Evolutionary conservation across 2,888 invertebrate species (phyloP).

Genomic region (Lottia gigantea): DNA sequence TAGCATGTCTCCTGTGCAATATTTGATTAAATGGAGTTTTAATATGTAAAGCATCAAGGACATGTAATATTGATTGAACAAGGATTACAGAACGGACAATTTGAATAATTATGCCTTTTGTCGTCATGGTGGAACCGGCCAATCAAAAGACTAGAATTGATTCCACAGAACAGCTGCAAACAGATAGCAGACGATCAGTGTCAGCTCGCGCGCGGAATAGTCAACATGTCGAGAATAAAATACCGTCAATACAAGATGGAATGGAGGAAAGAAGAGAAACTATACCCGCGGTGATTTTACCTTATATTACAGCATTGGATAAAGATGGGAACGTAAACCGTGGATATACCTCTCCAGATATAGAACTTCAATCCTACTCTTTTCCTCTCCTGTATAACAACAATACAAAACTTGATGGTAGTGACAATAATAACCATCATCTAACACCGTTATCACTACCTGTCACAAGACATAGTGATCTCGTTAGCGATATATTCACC

Average conservation of each 20-base stretch:
- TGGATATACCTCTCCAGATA: conserved; percentile 63
- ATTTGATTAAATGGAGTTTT: neutral
- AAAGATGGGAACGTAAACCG: conserved; percentile 58
- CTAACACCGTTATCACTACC: neutral
- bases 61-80: conserved; percentile 4
- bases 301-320: conserved; percentile 21
- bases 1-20: no score
- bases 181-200: conserved; percentile 13
- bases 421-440: neutral
- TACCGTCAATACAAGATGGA: conserved; percentile 23
- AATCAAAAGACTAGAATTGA: conserved; percentile 60
- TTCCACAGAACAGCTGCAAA: conserved; percentile 55
- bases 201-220: conserved; percentile 5
- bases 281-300: conserved; percentile 19
- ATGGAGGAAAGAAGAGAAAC: conserved; percentile 31
- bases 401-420: conserved; percentile 1
- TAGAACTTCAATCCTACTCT: conserved; percentile 57
- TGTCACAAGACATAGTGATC: neutral
- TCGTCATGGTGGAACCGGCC: conserved; percentile 58
- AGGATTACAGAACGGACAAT: neutral
- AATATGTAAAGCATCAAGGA: neutral
- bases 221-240: conserved; percentile 11
- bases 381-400: conserved; percentile 26
- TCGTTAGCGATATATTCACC: conserved; percentile 7
- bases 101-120: conserved; percentile 10